A percentile compares a stretch with the other conserved stretches of the same genome.
phyloP scores from a whole-genome alignment of 2,797 vertebrate genomes.

The Anolis apletophallus region DNA sequence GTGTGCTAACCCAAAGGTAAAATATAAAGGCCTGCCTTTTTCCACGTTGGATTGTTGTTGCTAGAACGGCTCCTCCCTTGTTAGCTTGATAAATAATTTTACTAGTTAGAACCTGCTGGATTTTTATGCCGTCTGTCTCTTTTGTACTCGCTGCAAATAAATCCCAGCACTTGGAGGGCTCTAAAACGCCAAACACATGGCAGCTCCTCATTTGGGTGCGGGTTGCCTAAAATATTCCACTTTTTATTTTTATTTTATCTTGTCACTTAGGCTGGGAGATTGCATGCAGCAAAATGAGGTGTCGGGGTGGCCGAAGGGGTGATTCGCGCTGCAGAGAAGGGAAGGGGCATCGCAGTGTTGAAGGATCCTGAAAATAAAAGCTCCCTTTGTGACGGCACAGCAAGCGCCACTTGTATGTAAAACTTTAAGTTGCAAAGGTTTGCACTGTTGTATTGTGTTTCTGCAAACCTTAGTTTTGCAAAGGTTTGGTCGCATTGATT shows the following conservation, averaged over 20 bases:
- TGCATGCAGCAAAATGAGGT: background rate
- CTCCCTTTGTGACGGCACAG: too few relatives aligned
- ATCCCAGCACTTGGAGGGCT: constrained; percentile 93
- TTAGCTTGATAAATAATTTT: constrained; percentile 99
- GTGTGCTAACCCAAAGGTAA: constrained; percentile 92
- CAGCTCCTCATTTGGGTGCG: constrained; percentile 82
- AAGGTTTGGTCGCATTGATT: too few relatives aligned
- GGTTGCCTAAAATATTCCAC: constrained; percentile 82
- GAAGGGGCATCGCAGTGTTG: background rate
- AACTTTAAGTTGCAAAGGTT: too few relatives aligned
- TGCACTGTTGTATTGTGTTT: too few relatives aligned
- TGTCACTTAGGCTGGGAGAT: constrained; percentile 24
- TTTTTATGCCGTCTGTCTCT: constrained; percentile 96
- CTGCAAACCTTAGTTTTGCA: too few relatives aligned
- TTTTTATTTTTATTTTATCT: constrained; percentile 73
- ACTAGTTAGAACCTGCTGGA: constrained; percentile 94
- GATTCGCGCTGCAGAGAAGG: background rate
- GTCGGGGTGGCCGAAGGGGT: background rate
- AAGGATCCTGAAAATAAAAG: background rate
- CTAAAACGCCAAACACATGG: constrained; percentile 87
- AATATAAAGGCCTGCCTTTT: constrained; percentile 95
- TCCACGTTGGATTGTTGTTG: constrained; percentile 86
- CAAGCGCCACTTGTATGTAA: too few relatives aligned
- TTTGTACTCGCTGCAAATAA: constrained; percentile 95
- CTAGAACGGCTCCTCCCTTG: constrained; percentile 88